Evolutionary conservation across 2,797 vertebrate species (phyloP), one percentile per base, ranked within the genome.

Genomic region (Selene dorsalis): DNA sequence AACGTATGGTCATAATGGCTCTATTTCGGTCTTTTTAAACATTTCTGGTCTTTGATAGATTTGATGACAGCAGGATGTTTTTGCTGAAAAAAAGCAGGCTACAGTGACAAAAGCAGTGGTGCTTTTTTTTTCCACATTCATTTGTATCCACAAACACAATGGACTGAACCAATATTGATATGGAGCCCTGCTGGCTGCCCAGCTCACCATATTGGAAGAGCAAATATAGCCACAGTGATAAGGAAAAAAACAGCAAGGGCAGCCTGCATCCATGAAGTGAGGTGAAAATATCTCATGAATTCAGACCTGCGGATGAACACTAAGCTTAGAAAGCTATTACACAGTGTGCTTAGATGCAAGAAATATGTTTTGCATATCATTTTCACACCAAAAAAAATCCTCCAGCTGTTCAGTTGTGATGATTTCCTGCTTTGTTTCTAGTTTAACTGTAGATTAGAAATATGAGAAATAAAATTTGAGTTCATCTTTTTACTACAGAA

Each of bases 111-210:
- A 69, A 82, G 73, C 80, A 74, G 75, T 39, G 59, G 69, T 73
- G 81, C 63, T 83, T 2, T 14, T 4, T 86, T 88, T 88, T 83
- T 84, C 64, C 84, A 88, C 90, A 87, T 90, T 91, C 60, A 82
- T 90, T 88, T 89, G 83, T 91, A 87, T 92, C 89, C 83, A 83
- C 89, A 91, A 91, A 92, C 89, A 88, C 76, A 76, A 71, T 73
- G 3, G 68, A 70, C 89, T 89, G 88, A 94, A 87, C 87, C 81
- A 94, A 95, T 92, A 94, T 92, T 94, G 94, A 94, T 94, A 90
- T 70, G 90, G 45, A 48, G 80, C 75, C 72, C 84, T 75, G 83
- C 84, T 83, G 83, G 85, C 84, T 55, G 79, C 89, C 82, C 77
- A 22, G 85, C 90, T 80, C 88, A 79, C 85, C 79, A 77, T 80